Conservation (phyloP, 2,888 invertebrate species). For the Dasypogon diadema region DNA sequence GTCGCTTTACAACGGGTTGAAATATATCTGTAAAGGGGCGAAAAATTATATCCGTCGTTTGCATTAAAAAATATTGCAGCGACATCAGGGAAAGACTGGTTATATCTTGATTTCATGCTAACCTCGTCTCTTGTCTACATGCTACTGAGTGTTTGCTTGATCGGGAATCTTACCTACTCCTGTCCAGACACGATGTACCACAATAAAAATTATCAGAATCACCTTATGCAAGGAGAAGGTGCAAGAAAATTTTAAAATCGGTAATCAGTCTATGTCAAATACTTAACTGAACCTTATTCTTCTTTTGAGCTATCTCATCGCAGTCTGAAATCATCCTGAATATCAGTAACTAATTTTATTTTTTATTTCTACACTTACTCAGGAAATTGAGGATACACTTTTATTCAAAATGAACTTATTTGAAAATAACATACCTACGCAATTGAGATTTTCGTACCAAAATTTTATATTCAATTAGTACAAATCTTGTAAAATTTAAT, state of each 20-base stretch:
- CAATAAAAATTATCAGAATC: conserved; percentile 29
- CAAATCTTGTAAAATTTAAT: too few species aligned
- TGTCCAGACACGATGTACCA: neutral
- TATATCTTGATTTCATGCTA: conserved; percentile 50
- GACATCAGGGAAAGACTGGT: conserved; percentile 39
- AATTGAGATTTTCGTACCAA: too few species aligned
- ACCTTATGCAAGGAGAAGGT: conserved; percentile 26
- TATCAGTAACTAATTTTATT: too few species aligned
- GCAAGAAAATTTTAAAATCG: conserved; percentile 40
- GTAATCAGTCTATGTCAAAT: conserved; percentile 47
- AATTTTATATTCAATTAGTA: too few species aligned
- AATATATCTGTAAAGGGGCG: conserved; percentile 47
- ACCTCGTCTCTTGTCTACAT: conserved; percentile 18
- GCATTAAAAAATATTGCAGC: conserved; percentile 32
- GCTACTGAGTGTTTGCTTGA: conserved; percentile 24
- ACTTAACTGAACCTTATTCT: conserved; percentile 14
- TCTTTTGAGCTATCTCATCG: conserved; percentile 31
- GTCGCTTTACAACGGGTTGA: conserved; percentile 38
- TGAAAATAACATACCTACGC: too few species aligned
- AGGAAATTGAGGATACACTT: too few species aligned
- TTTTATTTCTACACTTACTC: too few species aligned
- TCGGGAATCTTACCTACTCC: conserved; percentile 17
- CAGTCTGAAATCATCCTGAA: too few species aligned
- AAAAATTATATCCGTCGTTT: conserved; percentile 45
- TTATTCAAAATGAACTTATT: too few species aligned